Base-by-base conservation (phyloP, 2,113 vertebrate genomes). In the Rafetus swinhoei region DNA sequence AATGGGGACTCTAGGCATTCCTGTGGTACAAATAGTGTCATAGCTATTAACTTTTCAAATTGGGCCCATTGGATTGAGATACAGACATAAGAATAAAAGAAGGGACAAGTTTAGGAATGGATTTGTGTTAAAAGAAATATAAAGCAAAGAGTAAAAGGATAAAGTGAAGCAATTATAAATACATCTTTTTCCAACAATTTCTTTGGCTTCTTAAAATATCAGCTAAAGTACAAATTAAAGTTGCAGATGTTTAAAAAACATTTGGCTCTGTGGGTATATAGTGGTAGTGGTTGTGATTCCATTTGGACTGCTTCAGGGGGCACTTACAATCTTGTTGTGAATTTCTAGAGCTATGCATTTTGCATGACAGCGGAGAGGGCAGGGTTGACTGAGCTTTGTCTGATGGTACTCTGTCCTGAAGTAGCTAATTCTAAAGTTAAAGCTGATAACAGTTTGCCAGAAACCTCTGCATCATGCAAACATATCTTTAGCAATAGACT, bases 1-100 rank as follows among this genome's bases (percentile, higher is more conserved):
- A 45, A 87, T 85, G 29, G 59, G 6, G 85, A 56, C 15, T 11
- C 35, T 93, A 32, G 65, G 35, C 5, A 32, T 3, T 81, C 16
- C 55, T 92, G 7, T 0, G 0, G 11, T 86, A 89, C 89, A 76
- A 93, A 54, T 39, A 69, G 25, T 62, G 57, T 65, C 62, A 65
- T 65, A n/a, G 45, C 6, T 45, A 45, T 45, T 45, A 35, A 4
- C 50, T 76, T 92, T 88, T 35, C 52, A 90, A 82, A 87, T 72
- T 57, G 80, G 80, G 62, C 27, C 77, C 76, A 18, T 19, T 93
- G 82, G 90, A 90, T 90, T 87, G 52, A 85, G 86, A 88, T 93
- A 77, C 21, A n/a, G 6, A 56, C 91, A 32, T 88, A 55, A 90
- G 53, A 72, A n/a, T 81, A 76, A 90, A 79, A 87, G 45, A 54